These are phyloP conservation scores for Pangasius krempfi DNA, from an alignment of 2,797 vertebrate species.

Conservation along the genomic window DNA sequence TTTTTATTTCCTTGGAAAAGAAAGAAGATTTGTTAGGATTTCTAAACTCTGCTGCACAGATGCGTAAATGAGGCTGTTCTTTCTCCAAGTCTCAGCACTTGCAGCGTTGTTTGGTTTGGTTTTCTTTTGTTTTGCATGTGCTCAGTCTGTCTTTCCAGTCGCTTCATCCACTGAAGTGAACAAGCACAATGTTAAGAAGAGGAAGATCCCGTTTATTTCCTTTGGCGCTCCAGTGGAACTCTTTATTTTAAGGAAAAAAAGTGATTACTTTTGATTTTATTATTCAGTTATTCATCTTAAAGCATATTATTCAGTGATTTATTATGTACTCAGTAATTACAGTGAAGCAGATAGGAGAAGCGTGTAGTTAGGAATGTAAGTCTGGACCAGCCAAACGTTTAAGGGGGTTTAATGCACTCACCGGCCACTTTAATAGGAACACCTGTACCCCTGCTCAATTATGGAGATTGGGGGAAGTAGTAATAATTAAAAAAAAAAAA, in stretches of 20 bases:
- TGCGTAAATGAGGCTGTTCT: too few species aligned
- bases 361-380: neutral
- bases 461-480: neutral
- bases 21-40: neutral
- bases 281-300: neutral
- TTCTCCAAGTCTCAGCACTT: neutral
- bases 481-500: too few species aligned
- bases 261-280: neutral
- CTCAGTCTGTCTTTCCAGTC: neutral
- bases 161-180: neutral
- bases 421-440: constrained; percentile 18
- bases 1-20: neutral
- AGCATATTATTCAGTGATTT: neutral
- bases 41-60: neutral
- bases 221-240: neutral
- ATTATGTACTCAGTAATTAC: neutral
- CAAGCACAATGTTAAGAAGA: neutral
- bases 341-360: neutral
- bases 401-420: neutral
- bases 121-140: neutral
- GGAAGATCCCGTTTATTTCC: neutral
- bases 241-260: neutral
- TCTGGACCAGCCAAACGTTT: neutral
- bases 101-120: too few species aligned
- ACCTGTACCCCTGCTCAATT: neutral